Evolutionary conservation across 2,113 vertebrate genomes (phyloP).

Genomic region (Kryptolebias marmoratus): DNA sequence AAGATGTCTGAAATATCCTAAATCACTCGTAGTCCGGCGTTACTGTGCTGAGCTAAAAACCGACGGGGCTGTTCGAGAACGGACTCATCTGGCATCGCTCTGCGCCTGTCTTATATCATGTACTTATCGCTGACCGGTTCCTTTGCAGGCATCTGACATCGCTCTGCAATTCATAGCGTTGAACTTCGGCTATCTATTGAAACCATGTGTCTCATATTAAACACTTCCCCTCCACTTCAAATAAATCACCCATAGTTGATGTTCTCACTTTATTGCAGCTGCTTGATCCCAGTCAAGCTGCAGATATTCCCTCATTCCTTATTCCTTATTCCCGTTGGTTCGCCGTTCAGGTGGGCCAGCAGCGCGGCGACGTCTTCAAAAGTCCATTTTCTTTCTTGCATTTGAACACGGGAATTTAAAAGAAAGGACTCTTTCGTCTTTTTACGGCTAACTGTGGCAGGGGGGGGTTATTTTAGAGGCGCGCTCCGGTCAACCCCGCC

Average conservation of each 20-base stretch:
- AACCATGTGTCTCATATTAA: constrained; percentile 83
- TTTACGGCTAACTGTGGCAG: constrained; percentile 37
- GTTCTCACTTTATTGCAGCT: constrained; percentile 78
- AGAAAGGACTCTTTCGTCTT: constrained; percentile 22
- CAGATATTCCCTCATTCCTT: constrained; percentile 60
- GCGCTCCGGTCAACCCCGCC: constrained; percentile 57
- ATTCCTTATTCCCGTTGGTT: constrained; percentile 52
- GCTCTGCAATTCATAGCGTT: constrained; percentile 68
- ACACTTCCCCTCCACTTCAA: constrained; percentile 83
- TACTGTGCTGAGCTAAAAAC: constrained; percentile 8
- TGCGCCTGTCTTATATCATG: constrained; percentile 73
- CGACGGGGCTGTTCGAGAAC: constrained; percentile 12
- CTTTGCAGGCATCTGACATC: constrained; percentile 74
- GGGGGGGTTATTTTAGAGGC: constrained; percentile 58
- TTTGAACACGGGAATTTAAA: constrained; percentile 41
- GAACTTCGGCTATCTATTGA: constrained; percentile 79
- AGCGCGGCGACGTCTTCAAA: not conserved
- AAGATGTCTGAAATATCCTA: constrained; percentile 18
- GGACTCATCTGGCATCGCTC: constrained; percentile 50
- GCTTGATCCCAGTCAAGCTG: constrained; percentile 58
- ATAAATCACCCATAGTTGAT: constrained; percentile 82
- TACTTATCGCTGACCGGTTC: constrained; percentile 74
- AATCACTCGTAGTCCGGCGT: not conserved
- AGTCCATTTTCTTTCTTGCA: constrained; percentile 11
- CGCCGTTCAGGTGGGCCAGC: not conserved